Conservation (phyloP, 2,888 invertebrate species). For the Margaritifera margaritifera region DNA sequence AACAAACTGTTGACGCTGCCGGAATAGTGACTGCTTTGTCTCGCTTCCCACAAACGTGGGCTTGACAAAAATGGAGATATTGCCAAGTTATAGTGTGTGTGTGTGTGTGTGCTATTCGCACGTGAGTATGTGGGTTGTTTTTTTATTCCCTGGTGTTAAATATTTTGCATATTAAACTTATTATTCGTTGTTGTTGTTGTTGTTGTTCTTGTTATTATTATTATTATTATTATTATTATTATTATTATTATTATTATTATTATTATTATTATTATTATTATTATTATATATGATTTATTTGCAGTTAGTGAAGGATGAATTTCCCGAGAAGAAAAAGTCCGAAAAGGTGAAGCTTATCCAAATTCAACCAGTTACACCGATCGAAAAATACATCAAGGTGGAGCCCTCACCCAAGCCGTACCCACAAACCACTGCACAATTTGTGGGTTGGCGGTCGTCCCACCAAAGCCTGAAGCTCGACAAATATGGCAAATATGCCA, state of each 20-base stretch:
- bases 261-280: not conserved
- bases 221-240: too few species aligned
- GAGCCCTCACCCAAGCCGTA: slow-evolving; percentile 67
- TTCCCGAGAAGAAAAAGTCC: slow-evolving; percentile 51
- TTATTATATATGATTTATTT: slow-evolving; percentile 16
- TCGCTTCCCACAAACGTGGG: too few species aligned
- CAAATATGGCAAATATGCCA: slow-evolving; percentile 69
- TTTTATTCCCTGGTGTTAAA: too few species aligned
- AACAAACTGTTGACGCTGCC: too few species aligned
- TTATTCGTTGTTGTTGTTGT: not conserved
- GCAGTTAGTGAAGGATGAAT: slow-evolving; percentile 69
- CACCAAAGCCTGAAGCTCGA: slow-evolving; percentile 59
- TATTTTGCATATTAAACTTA: not conserved
- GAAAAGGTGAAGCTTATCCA: slow-evolving; percentile 50
- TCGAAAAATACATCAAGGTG: slow-evolving; percentile 67
- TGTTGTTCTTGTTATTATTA: too few species aligned
- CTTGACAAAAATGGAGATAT: too few species aligned
- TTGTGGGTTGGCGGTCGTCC: slow-evolving; percentile 70
- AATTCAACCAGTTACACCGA: slow-evolving; percentile 65
- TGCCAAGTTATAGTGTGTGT: too few species aligned
- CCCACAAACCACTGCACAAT: slow-evolving; percentile 64
- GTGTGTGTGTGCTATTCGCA: not conserved
- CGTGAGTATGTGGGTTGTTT: too few species aligned
- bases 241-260: too few species aligned
- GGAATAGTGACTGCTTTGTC: too few species aligned